Conservation (phyloP, 2,113 vertebrate genomes). For the Cromileptes altivelis region DNA sequence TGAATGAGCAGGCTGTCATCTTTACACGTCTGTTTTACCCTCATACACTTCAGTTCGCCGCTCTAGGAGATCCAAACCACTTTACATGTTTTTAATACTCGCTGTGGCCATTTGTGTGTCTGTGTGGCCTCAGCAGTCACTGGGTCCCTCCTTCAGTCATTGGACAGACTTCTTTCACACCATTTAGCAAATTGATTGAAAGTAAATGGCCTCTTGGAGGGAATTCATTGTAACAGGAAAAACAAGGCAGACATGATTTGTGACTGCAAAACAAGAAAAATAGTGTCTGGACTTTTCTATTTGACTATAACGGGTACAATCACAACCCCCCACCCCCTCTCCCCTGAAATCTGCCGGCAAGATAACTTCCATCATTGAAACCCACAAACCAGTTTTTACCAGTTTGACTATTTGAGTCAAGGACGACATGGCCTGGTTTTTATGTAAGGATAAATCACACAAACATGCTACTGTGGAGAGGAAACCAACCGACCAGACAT, state of each 20-base stretch:
- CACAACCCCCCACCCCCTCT: not conserved
- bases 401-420: conserved; percentile 29
- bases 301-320: not conserved
- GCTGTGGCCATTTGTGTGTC: conserved; percentile 21
- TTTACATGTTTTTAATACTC: conserved; percentile 14
- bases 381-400: conserved; percentile 28
- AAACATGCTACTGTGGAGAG: conserved; percentile 39
- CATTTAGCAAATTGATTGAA: conserved; percentile 6
- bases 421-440: conserved; percentile 21
- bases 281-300: not conserved
- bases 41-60: not conserved
- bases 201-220: conserved; percentile 5
- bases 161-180: conserved; percentile 1
- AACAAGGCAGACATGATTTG: conserved; percentile 9
- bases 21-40: conserved; percentile 9
- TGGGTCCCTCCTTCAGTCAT: not conserved
- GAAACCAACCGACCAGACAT: conserved; percentile 22
- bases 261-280: not conserved
- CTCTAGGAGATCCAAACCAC: conserved; percentile 1
- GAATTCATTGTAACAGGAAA: not conserved
- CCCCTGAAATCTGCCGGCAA: conserved; percentile 1
- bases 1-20: conserved; percentile 12
- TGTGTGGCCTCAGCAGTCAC: not conserved
- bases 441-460: conserved; percentile 12
- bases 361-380: conserved; percentile 24